A percentile compares a stretch with the other conserved stretches of the same genome.
Conservation (phyloP, 2,797 vertebrate species). For the Danio kyathit region DNA sequence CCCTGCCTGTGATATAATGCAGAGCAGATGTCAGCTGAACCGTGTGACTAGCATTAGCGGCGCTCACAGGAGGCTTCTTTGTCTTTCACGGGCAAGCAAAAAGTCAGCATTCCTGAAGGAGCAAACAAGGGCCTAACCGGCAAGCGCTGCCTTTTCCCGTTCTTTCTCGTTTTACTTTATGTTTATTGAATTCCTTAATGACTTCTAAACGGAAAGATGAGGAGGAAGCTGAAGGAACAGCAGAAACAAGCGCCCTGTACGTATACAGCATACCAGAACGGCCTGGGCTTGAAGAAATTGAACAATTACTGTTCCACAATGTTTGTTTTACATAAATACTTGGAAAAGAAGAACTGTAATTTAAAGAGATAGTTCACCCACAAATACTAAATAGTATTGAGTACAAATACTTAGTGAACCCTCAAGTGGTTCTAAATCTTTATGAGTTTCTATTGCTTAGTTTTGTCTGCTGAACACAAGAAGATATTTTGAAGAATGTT, state of each 20-base stretch:
- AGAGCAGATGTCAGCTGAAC: conserved; percentile 64
- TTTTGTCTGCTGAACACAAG: too few relatives aligned
- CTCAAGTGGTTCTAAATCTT: too few relatives aligned
- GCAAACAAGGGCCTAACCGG: conserved; percentile 29
- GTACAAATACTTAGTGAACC: too few relatives aligned
- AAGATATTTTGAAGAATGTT: too few relatives aligned
- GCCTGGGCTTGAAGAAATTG: too few relatives aligned
- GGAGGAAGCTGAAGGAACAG: background rate
- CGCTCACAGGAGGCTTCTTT: conserved; percentile 56
- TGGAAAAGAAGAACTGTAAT: too few relatives aligned
- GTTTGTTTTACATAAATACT: too few relatives aligned
- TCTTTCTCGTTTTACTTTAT: conserved; percentile 3
- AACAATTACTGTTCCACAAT: too few relatives aligned
- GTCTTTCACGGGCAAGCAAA: conserved; percentile 38
- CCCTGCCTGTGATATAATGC: conserved; percentile 55
- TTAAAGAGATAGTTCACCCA: too few relatives aligned
- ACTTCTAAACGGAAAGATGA: conserved; percentile 14
- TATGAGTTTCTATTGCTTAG: too few relatives aligned
- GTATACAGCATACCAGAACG: background rate
- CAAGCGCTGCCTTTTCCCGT: background rate
- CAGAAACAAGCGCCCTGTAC: background rate
- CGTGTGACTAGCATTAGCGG: conserved; percentile 60
- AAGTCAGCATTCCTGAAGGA: conserved; percentile 41
- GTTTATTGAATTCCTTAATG: conserved; percentile 41
- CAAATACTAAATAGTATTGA: too few relatives aligned